Base-by-base conservation (phyloP, 2,797 vertebrate species). In the Gymnoscopelus braueri region DNA sequence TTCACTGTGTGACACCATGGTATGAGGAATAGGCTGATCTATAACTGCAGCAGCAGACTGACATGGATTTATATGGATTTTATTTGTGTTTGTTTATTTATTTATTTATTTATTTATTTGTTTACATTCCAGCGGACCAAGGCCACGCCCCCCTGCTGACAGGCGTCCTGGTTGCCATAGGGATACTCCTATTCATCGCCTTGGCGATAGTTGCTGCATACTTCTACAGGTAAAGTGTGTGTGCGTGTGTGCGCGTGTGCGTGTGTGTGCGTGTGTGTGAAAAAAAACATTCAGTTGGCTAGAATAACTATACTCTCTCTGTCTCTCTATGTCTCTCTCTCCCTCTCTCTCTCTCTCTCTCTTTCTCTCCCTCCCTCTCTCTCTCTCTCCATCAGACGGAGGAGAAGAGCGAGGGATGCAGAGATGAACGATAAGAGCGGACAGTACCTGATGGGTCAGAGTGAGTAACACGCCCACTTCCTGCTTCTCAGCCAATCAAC, bases 371-470 rank as follows among this genome's bases (percentile, higher is more conserved):
- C 29, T 62, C 61, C 8, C 0, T 73, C 78, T 81, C 68, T 59
- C 15, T 62, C 32, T 71, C 24, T 76, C 55, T 53, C 55, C 2
- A 8, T 26, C 69, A 96, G 93, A 75, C 92, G 91, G 62, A 91
- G 92, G 35, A 88, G 77, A 72, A 87, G 72, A 0, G 67, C 51
- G 56, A 88, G 78, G 61, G 91, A 92, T 35, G 76, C 87, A 0
- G 92, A 93, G 5, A 75, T 89, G 26, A 80, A 60, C 0, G 95
- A 96, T 47, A 94, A 92, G 49, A 89, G 81, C 0, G 92, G 94
- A 9, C 96, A 95, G 66, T 95, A 95, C 69, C 93, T 94, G 74
- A 95, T 96, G 68, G 94, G 94, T 5, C 95, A 95, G 0, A 95
- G 96, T 96, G 89, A 89, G 94, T 90, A 7, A 44, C 53, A n/a